Conservation (phyloP, 2,113 vertebrate species). For the Equus przewalskii region DNA sequence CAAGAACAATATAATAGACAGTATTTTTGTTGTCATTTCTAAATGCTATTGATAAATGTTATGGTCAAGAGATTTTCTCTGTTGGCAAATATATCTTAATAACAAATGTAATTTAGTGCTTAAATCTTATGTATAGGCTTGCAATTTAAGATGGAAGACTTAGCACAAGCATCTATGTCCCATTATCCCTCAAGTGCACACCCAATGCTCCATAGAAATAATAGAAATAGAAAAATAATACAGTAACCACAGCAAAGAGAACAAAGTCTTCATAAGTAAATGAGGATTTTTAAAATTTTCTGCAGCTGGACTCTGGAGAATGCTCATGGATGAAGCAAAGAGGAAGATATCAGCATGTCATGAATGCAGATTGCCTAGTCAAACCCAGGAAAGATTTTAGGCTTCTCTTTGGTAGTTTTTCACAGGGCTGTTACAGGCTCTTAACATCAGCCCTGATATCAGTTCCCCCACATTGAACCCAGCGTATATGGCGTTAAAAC, state of each 20-base stretch:
- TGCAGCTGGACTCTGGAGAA: not conserved
- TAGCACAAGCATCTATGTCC: not conserved
- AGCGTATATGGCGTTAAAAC: too few species aligned
- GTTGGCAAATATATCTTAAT: not conserved
- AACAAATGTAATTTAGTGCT: not conserved
- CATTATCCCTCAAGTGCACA: not conserved
- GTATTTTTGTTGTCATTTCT: not conserved
- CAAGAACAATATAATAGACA: not conserved
- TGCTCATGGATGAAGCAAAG: not conserved
- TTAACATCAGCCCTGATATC: too few species aligned
- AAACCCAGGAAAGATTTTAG: not conserved
- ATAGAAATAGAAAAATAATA: not conserved
- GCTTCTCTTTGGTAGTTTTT: not conserved
- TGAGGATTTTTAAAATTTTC: not conserved
- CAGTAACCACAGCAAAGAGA: not conserved
- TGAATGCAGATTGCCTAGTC: not conserved
- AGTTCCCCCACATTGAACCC: too few species aligned
- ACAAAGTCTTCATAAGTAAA: not conserved
- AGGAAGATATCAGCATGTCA: not conserved
- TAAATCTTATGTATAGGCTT: not conserved
- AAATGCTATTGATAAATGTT: not conserved
- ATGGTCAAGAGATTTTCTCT: constrained; percentile 16
- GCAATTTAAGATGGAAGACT: constrained; percentile 13
- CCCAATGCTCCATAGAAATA: not conserved
- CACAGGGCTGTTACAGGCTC: not conserved